Base-by-base conservation (phyloP, 2,797 vertebrate species). In the Chanos chanos region DNA sequence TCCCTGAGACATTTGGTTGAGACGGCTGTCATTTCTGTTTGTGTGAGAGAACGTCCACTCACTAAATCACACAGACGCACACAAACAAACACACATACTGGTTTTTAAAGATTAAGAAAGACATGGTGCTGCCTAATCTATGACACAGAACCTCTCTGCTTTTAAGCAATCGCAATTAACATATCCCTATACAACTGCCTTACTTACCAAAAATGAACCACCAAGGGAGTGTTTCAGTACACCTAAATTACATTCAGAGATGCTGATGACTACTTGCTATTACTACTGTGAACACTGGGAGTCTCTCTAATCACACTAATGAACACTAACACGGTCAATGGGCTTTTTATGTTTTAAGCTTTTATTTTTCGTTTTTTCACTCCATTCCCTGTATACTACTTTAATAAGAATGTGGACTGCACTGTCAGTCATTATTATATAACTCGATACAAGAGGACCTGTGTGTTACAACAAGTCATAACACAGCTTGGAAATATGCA, bases 291-390 rank as follows among this genome's bases (percentile, higher is more conserved):
- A 49, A 66, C 84, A 82, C 79, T 71, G 6, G 82, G 75, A 28
- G 85, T 63, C 83, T 53, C 78, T 86, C 68, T 70, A 44, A 68
- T 64, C 74, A 69, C 77, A 74, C 48, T 47, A 24, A 65, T 72
- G 48, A 18, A 36, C 9, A 51, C 36, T 24, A 27, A 39, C 9
- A 9, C 8, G 12, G 10, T 6, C 25, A 16, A 12, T 37, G 19
- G 5, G 6, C n/a, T 19, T 56, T 28, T 10, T 37, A 43, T 55
- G 21, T 18, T 4, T n/a, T 5, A 25, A 45, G 52, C 2, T 34
- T 10, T 30, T 33, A 3, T 15, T 12, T 15, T 15, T 4, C 13
- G 28, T 18, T 51, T 51, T 8, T 15, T 39, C 30, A 7, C 7
- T 24, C 0, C 31, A 15, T 33, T n/a, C n/a, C n/a, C n/a, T n/a